These are phyloP conservation scores for Archips xylosteana DNA, from an alignment of 2,888 invertebrate species.

Conservation along the genomic window DNA sequence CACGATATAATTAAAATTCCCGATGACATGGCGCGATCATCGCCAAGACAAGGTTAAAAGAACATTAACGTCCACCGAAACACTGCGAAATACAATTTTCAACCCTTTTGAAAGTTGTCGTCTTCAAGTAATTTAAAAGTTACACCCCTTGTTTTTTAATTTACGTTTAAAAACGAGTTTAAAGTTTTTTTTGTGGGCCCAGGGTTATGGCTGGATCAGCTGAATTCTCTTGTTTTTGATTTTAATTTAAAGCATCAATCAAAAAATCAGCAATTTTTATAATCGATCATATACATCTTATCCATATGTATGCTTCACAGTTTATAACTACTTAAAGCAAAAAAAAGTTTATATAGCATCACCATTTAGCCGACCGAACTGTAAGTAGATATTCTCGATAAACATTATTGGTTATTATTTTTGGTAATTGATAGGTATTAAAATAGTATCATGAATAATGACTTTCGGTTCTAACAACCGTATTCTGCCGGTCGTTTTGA, in stretches of 20 bases:
- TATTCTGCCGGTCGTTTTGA: no score
- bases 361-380: no score
- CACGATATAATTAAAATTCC: constrained; percentile 81
- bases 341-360: no score
- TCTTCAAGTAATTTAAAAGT: constrained; percentile 43
- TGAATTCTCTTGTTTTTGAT: not conserved
- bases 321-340: no score
- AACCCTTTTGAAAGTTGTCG: constrained; percentile 54
- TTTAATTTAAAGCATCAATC: not conserved
- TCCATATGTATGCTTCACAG: no score
- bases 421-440: no score
- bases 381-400: no score
- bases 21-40: constrained; percentile 80
- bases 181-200: constrained; percentile 20
- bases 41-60: constrained; percentile 57
- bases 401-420: no score
- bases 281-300: no score
- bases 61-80: constrained; percentile 56
- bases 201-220: constrained; percentile 2
- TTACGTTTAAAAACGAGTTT: constrained; percentile 29
- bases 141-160: constrained; percentile 48
- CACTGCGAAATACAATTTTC: constrained; percentile 55
- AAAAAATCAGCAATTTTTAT: no score
- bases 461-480: no score
- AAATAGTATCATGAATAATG: no score